Conservation (phyloP, 2,888 invertebrate species). For the Orchesella flavescens region DNA sequence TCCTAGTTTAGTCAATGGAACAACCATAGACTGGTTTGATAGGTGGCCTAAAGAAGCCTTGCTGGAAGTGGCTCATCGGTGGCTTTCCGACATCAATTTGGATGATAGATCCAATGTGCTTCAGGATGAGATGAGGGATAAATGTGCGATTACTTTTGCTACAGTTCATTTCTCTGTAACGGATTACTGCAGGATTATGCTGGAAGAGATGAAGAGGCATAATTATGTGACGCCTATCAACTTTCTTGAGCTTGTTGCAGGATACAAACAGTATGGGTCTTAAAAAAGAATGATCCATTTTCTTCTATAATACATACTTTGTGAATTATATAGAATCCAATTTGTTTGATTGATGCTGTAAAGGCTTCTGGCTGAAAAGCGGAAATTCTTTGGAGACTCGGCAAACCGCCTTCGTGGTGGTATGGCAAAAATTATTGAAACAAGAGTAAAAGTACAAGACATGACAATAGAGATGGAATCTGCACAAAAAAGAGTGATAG, state of each 20-base stretch:
- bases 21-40: slow-evolving; percentile 92
- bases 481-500: slow-evolving; percentile 80
- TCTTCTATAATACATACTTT: too few species aligned
- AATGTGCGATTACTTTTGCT: slow-evolving; percentile 85
- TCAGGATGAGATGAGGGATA: slow-evolving; percentile 78
- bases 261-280: slow-evolving; percentile 83
- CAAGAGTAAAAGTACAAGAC: slow-evolving; percentile 84
- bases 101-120: slow-evolving; percentile 75
- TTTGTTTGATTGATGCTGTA: slow-evolving; percentile 39
- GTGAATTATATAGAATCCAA: too few species aligned
- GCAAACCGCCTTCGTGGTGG: slow-evolving; percentile 88
- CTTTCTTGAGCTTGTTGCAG: slow-evolving; percentile 87
- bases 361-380: slow-evolving; percentile 83
- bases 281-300: neutral
- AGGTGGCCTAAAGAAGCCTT: slow-evolving; percentile 92
- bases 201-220: slow-evolving; percentile 83
- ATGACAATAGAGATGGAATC: slow-evolving; percentile 89
- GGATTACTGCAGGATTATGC: slow-evolving; percentile 83
- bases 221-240: slow-evolving; percentile 93
- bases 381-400: slow-evolving; percentile 81
- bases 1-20: slow-evolving; percentile 89
- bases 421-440: slow-evolving; percentile 89
- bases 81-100: slow-evolving; percentile 83
- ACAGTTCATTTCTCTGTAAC: slow-evolving; percentile 88
- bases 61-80: slow-evolving; percentile 90